Evolutionary conservation across 2,888 invertebrate genomes (phyloP).

Genomic region (Venustoraphidia nigricollis): DNA sequence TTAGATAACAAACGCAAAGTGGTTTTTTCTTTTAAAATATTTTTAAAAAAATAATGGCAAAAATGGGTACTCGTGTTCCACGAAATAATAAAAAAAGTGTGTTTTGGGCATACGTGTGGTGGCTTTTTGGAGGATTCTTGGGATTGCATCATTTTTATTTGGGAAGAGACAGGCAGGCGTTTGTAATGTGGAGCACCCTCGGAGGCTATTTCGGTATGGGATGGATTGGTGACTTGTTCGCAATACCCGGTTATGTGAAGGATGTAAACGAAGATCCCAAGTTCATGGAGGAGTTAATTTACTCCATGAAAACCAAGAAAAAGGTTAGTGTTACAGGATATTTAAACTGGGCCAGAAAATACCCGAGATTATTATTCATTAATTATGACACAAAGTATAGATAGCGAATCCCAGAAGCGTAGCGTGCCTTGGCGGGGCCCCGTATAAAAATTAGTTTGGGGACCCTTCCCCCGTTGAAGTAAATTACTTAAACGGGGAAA

Average conservation of each 20-base stretch:
- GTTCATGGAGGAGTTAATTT: constrained; percentile 45
- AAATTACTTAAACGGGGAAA: too few species aligned
- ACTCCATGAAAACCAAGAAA: constrained; percentile 39
- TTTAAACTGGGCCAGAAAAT: too few species aligned
- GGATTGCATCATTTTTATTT: constrained; percentile 88
- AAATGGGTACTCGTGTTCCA: too few species aligned
- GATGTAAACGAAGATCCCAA: constrained; percentile 63
- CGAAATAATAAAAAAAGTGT: constrained; percentile 34
- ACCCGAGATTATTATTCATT: too few species aligned
- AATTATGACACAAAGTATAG: too few species aligned
- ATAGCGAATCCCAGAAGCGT: too few species aligned
- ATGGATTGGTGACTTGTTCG: constrained; percentile 73
- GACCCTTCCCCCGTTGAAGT: too few species aligned
- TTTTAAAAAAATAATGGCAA: too few species aligned
- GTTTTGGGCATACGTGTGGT: constrained; percentile 61
- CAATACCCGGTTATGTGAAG: constrained; percentile 70
- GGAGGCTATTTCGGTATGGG: constrained; percentile 77
- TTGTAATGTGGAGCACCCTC: constrained; percentile 75
- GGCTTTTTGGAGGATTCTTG: constrained; percentile 77
- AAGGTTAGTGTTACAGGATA: constrained; percentile 29
- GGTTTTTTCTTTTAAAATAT: too few species aligned
- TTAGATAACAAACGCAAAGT: too few species aligned
- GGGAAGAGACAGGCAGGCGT: constrained; percentile 75
- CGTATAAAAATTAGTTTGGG: too few species aligned
- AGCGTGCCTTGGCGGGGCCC: too few species aligned